phyloP scores from a whole-genome alignment of 2,113 vertebrate species.

The Phalacrocorax brasilianus region DNA sequence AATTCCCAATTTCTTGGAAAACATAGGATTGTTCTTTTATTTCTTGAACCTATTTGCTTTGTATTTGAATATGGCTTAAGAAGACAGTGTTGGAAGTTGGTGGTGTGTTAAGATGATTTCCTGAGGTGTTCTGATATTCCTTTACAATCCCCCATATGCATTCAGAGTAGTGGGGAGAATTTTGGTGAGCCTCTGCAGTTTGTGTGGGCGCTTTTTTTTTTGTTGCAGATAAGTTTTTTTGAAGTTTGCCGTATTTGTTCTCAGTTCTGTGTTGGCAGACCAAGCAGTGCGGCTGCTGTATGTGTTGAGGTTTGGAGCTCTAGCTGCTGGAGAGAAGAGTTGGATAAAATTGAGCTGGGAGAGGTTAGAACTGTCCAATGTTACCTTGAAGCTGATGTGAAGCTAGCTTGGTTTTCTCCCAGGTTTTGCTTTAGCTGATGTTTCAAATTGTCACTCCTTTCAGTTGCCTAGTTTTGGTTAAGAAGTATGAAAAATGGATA shows the following conservation, averaged over 20 bases:
- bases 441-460: background rate
- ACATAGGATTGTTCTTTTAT: background rate
- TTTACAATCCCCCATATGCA: accelerated
- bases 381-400: background rate
- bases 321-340: background rate
- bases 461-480: background rate
- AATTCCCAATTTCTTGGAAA: background rate
- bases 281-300: background rate
- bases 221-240: background rate
- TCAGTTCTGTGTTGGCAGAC: background rate
- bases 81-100: background rate
- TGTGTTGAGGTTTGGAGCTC: background rate
- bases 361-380: background rate
- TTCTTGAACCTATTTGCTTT: background rate
- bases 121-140: background rate
- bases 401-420: background rate
- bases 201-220: background rate
- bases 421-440: background rate
- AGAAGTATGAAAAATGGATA: background rate
- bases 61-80: background rate
- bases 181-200: background rate
- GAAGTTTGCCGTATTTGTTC: background rate
- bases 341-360: background rate
- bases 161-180: background rate
- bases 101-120: background rate